Evolutionary conservation across 2,113 vertebrate genomes (phyloP), one percentile per base, ranked within the genome.

Genomic region (Raphicerus campestris): DNA sequence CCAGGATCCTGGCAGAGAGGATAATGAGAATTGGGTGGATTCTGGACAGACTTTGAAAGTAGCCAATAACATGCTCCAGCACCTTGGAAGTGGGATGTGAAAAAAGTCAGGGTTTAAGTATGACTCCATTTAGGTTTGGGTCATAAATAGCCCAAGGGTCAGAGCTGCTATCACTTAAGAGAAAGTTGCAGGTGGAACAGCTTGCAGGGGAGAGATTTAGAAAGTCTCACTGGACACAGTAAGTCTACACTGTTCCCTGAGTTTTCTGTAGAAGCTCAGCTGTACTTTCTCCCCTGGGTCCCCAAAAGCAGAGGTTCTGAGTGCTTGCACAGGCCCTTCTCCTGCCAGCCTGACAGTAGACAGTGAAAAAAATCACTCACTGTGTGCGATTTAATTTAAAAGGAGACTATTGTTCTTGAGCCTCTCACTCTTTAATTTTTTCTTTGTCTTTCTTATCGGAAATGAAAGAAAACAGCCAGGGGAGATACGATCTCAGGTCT

Each of bases 391-490:
- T 96, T 92, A 89, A 26, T 56, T 58, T 82, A 95, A 97, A 97
- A 47, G 51, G 95, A 94, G 92, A 98, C n/a, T 60, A 91, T 32
- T 82, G 95, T 94, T 70, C 91, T 97, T 94, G 56, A 86, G 87
- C 42, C 63, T 98, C 85, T 94, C 91, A 75, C 32, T 93, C 85
- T 58, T 47, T 93, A 56, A 49, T 75, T 42, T 91, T 66, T 47
- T 24, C 66, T 93, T 96, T 93, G 82, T 93, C 87, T 92, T 93
- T 91, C 63, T 95, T 96, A 84, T 96, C n/a, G 30, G 96, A 94
- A 97, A 97, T 95, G 97, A 97, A 90, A 98, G 82, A 87, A 98
- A 98, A 85, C 92, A 96, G 66, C n/a, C 35, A 96, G 55, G 16
- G 30, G 87, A 98, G 98, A 98, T 92, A 81, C 83, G 56, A 93